Conservation (phyloP, 2,113 vertebrate genomes). For the Plecotus auritus region DNA sequence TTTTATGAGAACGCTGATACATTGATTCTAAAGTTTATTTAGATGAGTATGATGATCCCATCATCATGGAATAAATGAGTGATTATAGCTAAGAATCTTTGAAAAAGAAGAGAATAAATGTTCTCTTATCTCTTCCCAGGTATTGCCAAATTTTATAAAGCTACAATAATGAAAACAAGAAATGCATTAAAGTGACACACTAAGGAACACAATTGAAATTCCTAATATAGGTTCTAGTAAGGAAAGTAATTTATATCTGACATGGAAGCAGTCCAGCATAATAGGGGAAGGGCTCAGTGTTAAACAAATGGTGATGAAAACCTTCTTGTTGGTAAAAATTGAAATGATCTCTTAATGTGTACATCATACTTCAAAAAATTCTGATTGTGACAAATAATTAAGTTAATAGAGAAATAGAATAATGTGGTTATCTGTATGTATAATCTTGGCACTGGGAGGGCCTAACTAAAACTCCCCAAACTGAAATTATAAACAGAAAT, state of each 20-base stretch:
- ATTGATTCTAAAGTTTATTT: conserved; percentile 18
- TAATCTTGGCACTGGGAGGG: neutral
- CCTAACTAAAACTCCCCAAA: neutral
- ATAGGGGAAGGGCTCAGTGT: neutral
- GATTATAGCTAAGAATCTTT: conserved; percentile 16
- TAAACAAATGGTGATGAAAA: neutral
- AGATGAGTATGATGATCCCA: neutral
- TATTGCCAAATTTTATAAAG: neutral
- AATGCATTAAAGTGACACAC: neutral
- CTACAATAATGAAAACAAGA: neutral
- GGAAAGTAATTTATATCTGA: neutral
- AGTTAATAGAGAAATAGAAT: neutral
- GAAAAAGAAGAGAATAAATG: neutral
- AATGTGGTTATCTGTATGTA: neutral
- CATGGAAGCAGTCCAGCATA: neutral
- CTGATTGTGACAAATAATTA: neutral
- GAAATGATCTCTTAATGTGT: neutral
- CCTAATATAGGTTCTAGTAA: neutral
- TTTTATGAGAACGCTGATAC: neutral
- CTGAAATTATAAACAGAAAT: neutral
- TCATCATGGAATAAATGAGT: neutral
- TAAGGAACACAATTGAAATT: conserved; percentile 10
- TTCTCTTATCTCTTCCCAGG: neutral
- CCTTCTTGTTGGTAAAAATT: neutral
- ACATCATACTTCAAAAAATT: neutral